Conservation (phyloP, 2,113 vertebrate species). For the Phalacrocorax aristotelis region DNA sequence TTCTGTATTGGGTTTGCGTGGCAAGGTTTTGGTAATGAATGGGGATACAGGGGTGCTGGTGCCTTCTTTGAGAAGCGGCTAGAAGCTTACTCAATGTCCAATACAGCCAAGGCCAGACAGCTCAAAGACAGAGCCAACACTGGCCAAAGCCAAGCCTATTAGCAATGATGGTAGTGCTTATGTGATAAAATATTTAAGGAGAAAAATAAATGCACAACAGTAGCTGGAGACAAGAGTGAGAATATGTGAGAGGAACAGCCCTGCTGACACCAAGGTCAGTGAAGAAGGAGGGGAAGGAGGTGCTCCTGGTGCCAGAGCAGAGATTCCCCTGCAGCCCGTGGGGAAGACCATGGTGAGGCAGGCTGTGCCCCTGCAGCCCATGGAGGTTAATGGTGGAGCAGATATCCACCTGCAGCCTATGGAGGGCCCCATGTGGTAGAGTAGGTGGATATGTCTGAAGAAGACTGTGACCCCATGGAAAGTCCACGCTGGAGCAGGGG, state of each 20-base stretch:
- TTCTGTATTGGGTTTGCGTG: not conserved
- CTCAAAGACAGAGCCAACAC: not conserved
- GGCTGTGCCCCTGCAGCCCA: not conserved
- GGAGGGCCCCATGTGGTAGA: too few relatives aligned
- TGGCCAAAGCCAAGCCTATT: not conserved
- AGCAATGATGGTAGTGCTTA: rapidly evolving
- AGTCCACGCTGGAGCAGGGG: not conserved
- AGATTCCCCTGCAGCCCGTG: not conserved
- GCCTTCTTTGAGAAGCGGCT: not conserved
- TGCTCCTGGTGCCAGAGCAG: not conserved
- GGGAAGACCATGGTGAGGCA: not conserved
- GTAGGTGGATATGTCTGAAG: too few relatives aligned
- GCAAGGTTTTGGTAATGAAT: not conserved
- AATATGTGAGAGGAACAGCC: too few relatives aligned
- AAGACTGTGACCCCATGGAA: too few relatives aligned
- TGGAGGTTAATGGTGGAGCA: too few relatives aligned
- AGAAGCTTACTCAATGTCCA: not conserved
- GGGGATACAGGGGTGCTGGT: not conserved
- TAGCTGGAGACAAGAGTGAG: not conserved
- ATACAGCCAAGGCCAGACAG: not conserved
- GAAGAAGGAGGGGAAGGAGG: not conserved
- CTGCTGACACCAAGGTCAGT: not conserved
- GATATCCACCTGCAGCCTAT: not conserved
- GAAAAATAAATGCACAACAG: too few relatives aligned
- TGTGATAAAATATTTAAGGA: not conserved